Evolutionary conservation across 23 tunicate genomes (phyloP).

Genomic region (Ciona savignyi): DNA sequence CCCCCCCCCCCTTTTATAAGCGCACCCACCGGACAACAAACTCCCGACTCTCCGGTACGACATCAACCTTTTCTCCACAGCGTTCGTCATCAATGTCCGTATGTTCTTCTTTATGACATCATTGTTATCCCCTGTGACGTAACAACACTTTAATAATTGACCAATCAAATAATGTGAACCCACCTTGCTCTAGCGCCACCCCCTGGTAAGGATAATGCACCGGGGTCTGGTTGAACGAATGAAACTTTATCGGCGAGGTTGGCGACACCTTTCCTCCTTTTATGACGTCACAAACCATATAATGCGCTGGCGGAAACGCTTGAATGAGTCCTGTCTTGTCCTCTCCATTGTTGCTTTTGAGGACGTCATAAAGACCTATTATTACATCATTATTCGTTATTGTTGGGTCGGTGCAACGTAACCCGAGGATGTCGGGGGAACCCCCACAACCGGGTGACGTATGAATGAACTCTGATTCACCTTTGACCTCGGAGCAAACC

Average conservation of each 20-base stretch:
- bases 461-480: too few species aligned
- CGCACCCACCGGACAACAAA: conserved; percentile 42
- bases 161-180: too few species aligned
- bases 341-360: conserved; percentile 8
- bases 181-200: conserved; percentile 15
- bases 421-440: not conserved
- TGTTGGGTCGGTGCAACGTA: not conserved
- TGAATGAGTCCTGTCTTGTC: conserved; percentile 16
- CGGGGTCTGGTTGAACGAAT: conserved; percentile 24
- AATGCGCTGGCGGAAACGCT: conserved; percentile 46
- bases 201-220: conserved; percentile 45
- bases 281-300: conserved; percentile 22
- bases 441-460: too few species aligned
- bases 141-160: too few species aligned
- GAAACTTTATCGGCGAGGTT: conserved; percentile 15
- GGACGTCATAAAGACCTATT: conserved; percentile 27
- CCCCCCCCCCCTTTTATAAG: too few species aligned
- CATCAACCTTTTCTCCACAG: conserved; percentile 70
- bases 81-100: conserved; percentile 26
- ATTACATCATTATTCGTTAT: not conserved
- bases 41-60: conserved; percentile 54
- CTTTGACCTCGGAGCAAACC: conserved; percentile 63
- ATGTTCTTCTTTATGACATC: conserved; percentile 23
- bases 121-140: conserved; percentile 11
- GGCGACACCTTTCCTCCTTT: conserved; percentile 19